Evolutionary conservation across 2,113 vertebrate species (phyloP), one percentile per base, ranked within the genome.

Genomic region (Hiodon tergisus): DNA sequence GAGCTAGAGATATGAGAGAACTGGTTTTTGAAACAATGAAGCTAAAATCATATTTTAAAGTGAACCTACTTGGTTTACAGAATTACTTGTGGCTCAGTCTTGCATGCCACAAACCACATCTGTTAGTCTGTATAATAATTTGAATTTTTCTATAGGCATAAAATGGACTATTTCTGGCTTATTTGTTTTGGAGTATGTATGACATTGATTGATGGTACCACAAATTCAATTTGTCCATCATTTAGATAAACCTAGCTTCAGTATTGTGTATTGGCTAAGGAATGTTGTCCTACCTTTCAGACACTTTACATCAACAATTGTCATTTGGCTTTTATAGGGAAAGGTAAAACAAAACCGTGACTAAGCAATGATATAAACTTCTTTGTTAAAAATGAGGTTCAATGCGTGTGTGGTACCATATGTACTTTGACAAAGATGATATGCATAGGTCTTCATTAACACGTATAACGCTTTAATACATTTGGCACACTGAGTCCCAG

Each of bases 141-240:
- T 1, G 31, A 31, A 14, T 6, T 71, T 55, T 51, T 31, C 53
- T 31, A 47, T 52, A 57, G 31, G 10, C 16, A 73, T 65, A 14
- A 54, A 9, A 5, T 61, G 53, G n/a, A 4, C 47, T 52, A 50
- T 68, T n/a, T 68, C 50, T 68, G 14, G 48, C 47, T 68, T 68
- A 68, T 69, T 69, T 55, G 31, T 69, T 62, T 82, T 83, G 72
- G 76, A 81, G 85, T 77, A 77, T 79, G 80, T 80, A 78, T 81
- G 82, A 85, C 60, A 71, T 84, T 80, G 69, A 76, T 81, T 79
- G 81, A 86, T 81, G 66, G 78, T 78, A 85, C 82, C 55, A 85
- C 86, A 83, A 82, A 87, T 86, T 86, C 66, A 50, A n/a, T 51
- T 6, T 50, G 52, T 68, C 9, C 52, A 68, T 51, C 50, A 68